These are phyloP conservation scores for Dinomys branickii DNA, from an alignment of 2,113 vertebrate genomes.

Conservation along the genomic window DNA sequence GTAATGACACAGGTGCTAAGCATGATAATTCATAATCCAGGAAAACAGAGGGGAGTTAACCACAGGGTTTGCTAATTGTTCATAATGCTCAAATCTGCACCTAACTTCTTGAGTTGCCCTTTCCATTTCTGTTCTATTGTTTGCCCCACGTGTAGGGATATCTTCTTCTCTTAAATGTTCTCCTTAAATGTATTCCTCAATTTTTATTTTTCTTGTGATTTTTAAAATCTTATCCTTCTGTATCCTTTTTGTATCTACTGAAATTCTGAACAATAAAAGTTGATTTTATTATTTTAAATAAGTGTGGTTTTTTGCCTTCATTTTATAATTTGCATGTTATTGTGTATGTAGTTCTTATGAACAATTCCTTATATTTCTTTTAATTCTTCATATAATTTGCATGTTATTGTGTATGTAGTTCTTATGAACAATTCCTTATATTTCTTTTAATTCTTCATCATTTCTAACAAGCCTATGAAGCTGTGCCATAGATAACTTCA, in stretches of 20 bases:
- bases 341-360: neutral
- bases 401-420: neutral
- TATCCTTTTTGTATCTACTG: neutral
- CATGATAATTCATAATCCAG: neutral
- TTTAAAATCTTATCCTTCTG: neutral
- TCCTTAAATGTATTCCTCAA: neutral
- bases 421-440: neutral
- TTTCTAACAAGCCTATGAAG: neutral
- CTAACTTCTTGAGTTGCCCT: neutral
- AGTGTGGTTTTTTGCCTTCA: neutral
- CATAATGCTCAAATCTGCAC: neutral
- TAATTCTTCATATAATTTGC: neutral
- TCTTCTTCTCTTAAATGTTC: neutral
- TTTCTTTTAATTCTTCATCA: neutral
- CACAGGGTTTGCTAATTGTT: neutral
- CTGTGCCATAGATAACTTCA: neutral
- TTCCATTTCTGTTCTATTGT: neutral
- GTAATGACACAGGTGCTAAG: neutral
- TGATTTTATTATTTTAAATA: neutral
- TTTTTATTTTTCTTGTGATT: neutral
- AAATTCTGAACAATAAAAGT: neutral
- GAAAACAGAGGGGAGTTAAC: neutral
- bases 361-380: neutral
- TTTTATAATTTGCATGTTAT: neutral
- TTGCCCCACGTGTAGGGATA: neutral